Conservation (phyloP, 2,797 vertebrate species). For the Coreius guichenoti region DNA sequence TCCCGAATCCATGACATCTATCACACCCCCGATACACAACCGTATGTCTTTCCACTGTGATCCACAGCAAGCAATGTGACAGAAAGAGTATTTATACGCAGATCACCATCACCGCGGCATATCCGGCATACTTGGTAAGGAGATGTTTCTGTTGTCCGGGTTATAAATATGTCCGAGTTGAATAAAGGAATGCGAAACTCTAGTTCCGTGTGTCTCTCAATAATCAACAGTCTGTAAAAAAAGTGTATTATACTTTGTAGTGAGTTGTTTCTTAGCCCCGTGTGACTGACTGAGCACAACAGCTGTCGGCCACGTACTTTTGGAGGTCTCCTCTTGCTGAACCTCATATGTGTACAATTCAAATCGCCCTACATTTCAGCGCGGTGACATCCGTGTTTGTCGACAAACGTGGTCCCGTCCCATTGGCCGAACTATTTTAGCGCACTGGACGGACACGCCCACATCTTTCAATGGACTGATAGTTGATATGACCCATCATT, state of each 20-base stretch:
- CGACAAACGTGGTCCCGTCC: conserved; percentile 74
- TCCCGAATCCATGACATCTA: conserved; percentile 74
- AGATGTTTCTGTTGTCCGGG: conserved; percentile 73
- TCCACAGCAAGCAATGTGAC: conserved; percentile 1
- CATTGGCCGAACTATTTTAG: conserved; percentile 76
- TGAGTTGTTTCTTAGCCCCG: background rate
- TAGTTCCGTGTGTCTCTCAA: conserved; percentile 64
- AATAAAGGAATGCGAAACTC: conserved; percentile 38
- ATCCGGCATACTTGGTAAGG: conserved; percentile 21
- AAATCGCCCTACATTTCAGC: conserved; percentile 54
- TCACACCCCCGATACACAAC: conserved; percentile 48
- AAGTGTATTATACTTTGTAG: background rate
- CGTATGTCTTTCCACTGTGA: conserved; percentile 34
- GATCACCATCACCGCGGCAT: conserved; percentile 25
- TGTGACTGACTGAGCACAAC: background rate
- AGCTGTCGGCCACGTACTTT: conserved; percentile 49
- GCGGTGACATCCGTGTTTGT: conserved; percentile 65
- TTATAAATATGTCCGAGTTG: conserved; percentile 71
- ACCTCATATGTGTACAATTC: conserved; percentile 30
- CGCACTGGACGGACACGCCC: conserved; percentile 46
- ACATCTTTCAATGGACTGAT: conserved; percentile 29
- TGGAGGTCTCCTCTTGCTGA: conserved; percentile 40
- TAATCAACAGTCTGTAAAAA: background rate
- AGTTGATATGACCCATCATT: background rate
- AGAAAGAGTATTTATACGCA: background rate